Evolutionary conservation across 2,113 vertebrate species (phyloP).

Genomic region (Mandrillus leucophaeus): DNA sequence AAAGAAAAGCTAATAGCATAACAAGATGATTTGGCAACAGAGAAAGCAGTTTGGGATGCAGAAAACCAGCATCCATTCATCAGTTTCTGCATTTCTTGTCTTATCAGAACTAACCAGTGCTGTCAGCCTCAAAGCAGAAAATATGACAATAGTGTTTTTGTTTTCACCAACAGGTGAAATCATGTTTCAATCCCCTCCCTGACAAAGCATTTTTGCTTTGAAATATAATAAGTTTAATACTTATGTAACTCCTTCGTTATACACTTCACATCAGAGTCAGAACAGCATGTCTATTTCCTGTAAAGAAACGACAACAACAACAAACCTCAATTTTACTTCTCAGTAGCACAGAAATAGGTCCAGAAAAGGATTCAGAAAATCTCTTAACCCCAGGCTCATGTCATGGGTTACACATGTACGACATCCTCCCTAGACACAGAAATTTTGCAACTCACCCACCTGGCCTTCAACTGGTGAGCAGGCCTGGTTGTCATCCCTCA

Average conservation of each 20-base stretch:
- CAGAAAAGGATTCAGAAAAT: neutral
- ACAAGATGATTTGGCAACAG: conserved; percentile 16
- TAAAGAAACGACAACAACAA: neutral
- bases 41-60: neutral
- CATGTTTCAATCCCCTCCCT: neutral
- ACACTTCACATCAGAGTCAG: neutral
- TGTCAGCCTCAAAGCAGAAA: neutral
- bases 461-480: neutral
- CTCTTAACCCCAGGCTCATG: too few species aligned
- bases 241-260: neutral
- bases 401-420: neutral
- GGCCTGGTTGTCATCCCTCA: too few species aligned
- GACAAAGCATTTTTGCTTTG: neutral
- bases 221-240: neutral
- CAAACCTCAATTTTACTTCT: neutral
- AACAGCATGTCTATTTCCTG: neutral
- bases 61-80: neutral
- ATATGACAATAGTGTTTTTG: neutral
- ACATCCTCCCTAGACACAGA: neutral
- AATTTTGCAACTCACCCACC: neutral
- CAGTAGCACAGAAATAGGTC: neutral
- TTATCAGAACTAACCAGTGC: neutral
- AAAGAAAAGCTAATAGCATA: neutral
- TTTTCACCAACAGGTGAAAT: conserved; percentile 12
- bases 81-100: neutral